Percentiles rank a stretch among this genome's conserved stretches.
phyloP scores from a whole-genome alignment of 2,888 invertebrate genomes.

The Dinocampus coccinellae region DNA sequence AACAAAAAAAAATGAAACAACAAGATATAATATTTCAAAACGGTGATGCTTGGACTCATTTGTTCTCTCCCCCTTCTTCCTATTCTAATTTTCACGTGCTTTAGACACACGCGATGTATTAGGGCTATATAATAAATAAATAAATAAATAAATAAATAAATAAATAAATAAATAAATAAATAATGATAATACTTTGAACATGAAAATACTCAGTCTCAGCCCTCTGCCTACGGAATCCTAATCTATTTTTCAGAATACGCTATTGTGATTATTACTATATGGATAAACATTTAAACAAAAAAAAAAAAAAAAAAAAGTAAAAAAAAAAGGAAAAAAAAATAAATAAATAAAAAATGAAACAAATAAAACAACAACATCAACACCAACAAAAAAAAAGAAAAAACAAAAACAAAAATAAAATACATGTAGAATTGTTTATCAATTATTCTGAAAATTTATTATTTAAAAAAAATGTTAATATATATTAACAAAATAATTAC shows the following conservation, averaged over 20 bases:
- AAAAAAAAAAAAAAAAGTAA: conserved; percentile 6
- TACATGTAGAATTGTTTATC: conserved; percentile 59
- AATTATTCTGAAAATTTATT: conserved; percentile 60
- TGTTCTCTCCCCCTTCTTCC: conserved; percentile 9
- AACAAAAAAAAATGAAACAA: not conserved
- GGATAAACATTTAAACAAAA: conserved; percentile 51
- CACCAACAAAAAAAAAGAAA: conserved; percentile 24
- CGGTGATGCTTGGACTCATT: conserved; percentile 21
- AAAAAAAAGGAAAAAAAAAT: conserved; percentile 26
- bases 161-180: not conserved
- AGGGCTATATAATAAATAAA: too few relatives aligned
- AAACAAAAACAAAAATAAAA: conserved; percentile 36
- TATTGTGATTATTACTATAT: conserved; percentile 69
- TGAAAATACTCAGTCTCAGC: conserved; percentile 53
- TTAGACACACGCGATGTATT: conserved; percentile 16
- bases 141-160: not conserved
- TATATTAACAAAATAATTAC: conserved; percentile 65
- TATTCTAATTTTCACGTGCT: conserved; percentile 2
- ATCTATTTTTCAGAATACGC: conserved; percentile 70
- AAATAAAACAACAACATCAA: conserved; percentile 50
- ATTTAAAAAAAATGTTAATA: conserved; percentile 61
- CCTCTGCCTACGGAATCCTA: conserved; percentile 65
- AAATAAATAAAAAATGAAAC: conserved; percentile 33
- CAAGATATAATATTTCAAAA: not conserved
- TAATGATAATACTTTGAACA: conserved; percentile 8